Evolutionary conservation across 2,113 vertebrate species (phyloP).

Genomic region (Eurypyga helias): DNA sequence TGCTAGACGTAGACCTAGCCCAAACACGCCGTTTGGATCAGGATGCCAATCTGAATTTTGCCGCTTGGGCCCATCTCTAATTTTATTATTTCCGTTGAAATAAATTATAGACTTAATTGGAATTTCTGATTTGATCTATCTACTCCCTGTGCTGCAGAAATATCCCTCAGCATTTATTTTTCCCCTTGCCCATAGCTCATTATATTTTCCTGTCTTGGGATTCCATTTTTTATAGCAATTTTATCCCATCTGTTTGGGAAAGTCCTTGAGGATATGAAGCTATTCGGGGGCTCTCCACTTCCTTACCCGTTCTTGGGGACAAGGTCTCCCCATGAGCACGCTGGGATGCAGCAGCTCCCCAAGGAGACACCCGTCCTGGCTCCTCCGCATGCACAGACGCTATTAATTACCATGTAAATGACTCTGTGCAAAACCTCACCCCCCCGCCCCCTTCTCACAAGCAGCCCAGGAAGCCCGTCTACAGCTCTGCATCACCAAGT

Average conservation of each 20-base stretch:
- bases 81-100: constrained; percentile 57
- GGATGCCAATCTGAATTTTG: not conserved
- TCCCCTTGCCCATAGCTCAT: constrained; percentile 71
- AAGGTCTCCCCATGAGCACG: not conserved
- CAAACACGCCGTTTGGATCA: rapidly evolving
- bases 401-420: constrained; percentile 79
- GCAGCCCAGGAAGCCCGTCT: not conserved
- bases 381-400: not conserved
- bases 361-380: not conserved
- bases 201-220: constrained; percentile 68
- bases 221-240: constrained; percentile 46
- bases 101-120: constrained; percentile 69
- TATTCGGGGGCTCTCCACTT: constrained; percentile 22
- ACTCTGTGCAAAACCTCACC: constrained; percentile 16
- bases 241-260: constrained; percentile 65
- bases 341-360: not conserved
- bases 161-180: constrained; percentile 66
- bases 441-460: not conserved
- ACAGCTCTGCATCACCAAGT: not conserved
- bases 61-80: not conserved
- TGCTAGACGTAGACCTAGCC: not conserved
- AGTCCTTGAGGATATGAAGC: constrained; percentile 24
- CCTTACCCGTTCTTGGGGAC: not conserved
- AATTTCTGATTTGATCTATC: constrained; percentile 42
- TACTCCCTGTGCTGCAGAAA: not conserved